Evolutionary conservation across 1,140 invertebrate genomes (phyloP), one percentile per base, ranked within the genome.

Genomic region (Drosophila simulans): DNA sequence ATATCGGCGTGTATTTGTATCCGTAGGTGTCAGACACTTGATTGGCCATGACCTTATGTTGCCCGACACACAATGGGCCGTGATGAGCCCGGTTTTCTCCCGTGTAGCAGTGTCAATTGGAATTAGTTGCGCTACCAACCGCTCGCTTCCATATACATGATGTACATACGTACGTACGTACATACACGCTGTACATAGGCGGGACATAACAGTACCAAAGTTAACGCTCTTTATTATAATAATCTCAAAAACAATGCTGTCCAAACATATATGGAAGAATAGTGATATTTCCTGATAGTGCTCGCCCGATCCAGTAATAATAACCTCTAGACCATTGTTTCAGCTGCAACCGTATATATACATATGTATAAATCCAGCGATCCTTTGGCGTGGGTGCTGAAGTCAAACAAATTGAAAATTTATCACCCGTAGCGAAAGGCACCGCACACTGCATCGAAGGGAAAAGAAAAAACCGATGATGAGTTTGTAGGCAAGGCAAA

Each of bases 381-480:
- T 31, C 25, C 31, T 27, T 35, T 63, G 69, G 69, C 56, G 80
- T 80, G 77, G 65, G 80, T 74, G 79, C 82, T 84, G 79, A 83
- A 89, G 83, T 83, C 84, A 88, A 88, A 72, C 83, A 83, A 88
- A 88, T 88, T 88, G 84, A 88, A 76, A 88, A 88, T 88, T 88
- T 88, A 89, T 88, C 83, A 88, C 84, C 83, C 80, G 58, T 43
- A 71, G 42, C 37, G 40, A 58, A 76, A 22, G 4, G 45, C 57
- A 48, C 59, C 53, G 13, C 40, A 68, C n/a, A 39, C 34, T 64
- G 35, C 13, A 42, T 25, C 58, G 22, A 8, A 49, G 46, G n/a
- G 31, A 31, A 27, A n/a, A 13, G 15, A 15, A 43, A 5, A 37
- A 22, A 34, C 13, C 56, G 71, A 89, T 88, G 84, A 88, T 88